Evolutionary conservation across 2,113 vertebrate species (phyloP).

Genomic region (Pampusana beccarii): DNA sequence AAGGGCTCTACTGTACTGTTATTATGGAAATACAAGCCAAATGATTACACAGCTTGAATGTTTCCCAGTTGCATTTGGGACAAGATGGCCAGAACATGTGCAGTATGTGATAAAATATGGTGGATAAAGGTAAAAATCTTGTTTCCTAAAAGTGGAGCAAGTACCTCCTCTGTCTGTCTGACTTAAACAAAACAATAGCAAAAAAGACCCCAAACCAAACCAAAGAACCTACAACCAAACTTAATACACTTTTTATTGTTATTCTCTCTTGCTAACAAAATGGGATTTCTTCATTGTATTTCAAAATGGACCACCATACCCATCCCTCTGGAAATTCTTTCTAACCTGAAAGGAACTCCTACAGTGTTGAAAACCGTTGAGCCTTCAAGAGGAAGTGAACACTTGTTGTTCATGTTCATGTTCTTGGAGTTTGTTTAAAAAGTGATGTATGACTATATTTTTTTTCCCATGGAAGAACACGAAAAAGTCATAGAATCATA

Average conservation of each 20-base stretch:
- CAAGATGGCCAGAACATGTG: neutral
- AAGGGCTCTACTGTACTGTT: neutral
- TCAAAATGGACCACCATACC: neutral
- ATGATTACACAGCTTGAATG: neutral
- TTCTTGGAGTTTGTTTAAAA: neutral
- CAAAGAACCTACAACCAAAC: neutral
- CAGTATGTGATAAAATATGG: neutral
- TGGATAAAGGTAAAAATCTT: neutral
- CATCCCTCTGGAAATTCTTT: neutral
- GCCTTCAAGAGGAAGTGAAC: neutral
- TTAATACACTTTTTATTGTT: neutral
- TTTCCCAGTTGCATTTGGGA: neutral
- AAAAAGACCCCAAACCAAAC: no score
- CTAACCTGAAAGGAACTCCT: neutral
- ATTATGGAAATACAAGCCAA: neutral
- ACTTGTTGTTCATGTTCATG: neutral
- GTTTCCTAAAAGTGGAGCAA: neutral
- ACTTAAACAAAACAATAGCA: neutral
- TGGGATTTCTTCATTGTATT: neutral
- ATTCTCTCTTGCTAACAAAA: neutral
- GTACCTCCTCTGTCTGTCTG: neutral
- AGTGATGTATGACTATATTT: neutral
- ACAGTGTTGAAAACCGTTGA: neutral
- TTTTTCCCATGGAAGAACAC: neutral
- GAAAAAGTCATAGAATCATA: no score